Percentiles rank a stretch among this genome's conserved stretches.
These are phyloP conservation scores for Smutsia temminckii DNA, from an alignment of 2,797 vertebrate genomes.

Conservation along the genomic window DNA sequence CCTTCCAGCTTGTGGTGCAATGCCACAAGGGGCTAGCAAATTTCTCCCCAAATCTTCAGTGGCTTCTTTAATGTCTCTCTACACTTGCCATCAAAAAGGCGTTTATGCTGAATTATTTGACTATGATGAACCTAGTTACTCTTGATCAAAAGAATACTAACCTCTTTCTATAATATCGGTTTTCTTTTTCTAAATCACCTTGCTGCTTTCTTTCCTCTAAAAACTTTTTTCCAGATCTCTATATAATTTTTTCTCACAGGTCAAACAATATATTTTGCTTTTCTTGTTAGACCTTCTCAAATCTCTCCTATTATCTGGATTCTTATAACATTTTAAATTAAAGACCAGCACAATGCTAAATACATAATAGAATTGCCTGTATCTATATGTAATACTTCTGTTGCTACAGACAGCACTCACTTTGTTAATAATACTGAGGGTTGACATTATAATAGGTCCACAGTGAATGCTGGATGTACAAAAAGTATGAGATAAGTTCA, in stretches of 20 bases:
- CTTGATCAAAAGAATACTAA: background rate
- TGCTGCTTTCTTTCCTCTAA: constrained; percentile 13
- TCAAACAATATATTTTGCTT: background rate
- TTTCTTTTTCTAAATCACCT: constrained; percentile 17
- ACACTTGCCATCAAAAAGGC: background rate
- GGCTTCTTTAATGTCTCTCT: background rate
- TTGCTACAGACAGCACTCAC: background rate
- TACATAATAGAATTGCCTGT: background rate
- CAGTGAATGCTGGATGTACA: background rate
- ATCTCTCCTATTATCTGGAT: background rate
- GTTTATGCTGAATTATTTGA: background rate
- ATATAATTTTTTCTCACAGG: constrained; percentile 3
- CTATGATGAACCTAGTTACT: background rate
- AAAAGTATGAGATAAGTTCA: background rate
- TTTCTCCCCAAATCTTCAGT: background rate
- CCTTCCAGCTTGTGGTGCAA: background rate
- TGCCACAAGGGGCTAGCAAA: background rate
- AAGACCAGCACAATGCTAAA: background rate
- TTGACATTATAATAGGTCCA: background rate
- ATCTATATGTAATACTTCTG: background rate
- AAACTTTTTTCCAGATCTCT: background rate
- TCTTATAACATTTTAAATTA: background rate
- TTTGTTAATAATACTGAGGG: background rate
- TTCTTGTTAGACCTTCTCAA: background rate
- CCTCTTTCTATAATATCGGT: background rate